Evolutionary conservation across 2,113 vertebrate species (phyloP), one percentile per base, ranked within the genome.

Genomic region (Saccopteryx leptura): DNA sequence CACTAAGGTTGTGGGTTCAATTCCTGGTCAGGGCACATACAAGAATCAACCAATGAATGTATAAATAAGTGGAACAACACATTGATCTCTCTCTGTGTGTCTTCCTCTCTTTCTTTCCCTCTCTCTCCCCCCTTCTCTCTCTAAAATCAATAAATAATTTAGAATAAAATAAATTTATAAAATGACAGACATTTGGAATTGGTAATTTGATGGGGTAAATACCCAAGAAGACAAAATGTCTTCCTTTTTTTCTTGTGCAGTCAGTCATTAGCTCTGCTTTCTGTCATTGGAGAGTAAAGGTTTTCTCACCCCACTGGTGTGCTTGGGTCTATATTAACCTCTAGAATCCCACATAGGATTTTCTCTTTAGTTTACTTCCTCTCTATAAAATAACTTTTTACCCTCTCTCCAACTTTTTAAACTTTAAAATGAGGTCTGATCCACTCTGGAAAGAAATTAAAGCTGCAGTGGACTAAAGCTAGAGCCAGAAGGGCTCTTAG

Each of bases 211-310:
- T 92, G 89, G 95, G 90, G 26, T 21, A 95, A 68, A 80, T 15
- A 78, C 66, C 52, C 23, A 81, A 90, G 66, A 76, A 89, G 39
- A 91, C 61, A 83, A 48, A 17, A 56, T 52, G 21, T 78, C 79
- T 90, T 96, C 92, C 92, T 66, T 0, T 48, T 92, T 98, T 88
- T 33, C 15, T 95, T 86, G 88, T 33, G 74, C 66, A 97, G 5
- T 93, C 66, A 97, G 5, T 93, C 58, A 74, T 93, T 87, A 84
- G 28, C 19, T 89, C 78, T 71, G 56, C 56, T 90, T 90, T 92
- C 78, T 91, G 58, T 48, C 60, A 33, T 58, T 93, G 23, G 66
- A 31, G 46, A 15, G 11, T 24, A 48, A 46, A 91, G 10, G 6
- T 71, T 88, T 82, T 93, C 80, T 60, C 5, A 76, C 19, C 31